Base-by-base conservation (phyloP, 2,113 vertebrate genomes). In the Plectropomus leopardus region DNA sequence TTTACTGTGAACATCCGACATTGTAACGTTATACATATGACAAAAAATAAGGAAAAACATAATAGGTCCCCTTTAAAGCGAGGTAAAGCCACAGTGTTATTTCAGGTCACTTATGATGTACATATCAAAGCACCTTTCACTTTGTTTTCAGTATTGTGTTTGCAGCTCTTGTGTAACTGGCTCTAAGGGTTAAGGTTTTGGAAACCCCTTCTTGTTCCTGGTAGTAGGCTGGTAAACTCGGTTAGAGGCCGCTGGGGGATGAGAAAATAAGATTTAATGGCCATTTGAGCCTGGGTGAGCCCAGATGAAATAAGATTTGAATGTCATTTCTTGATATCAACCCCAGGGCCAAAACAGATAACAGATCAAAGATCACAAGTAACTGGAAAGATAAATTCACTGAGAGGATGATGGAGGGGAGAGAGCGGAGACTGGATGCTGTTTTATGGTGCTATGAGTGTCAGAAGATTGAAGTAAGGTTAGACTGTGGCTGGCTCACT, bases 281-380 rank as follows among this genome's bases (percentile, higher is more conserved):
- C 53, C 80, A 81, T 89, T 78, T 80, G 69, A 83, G 71, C 17
- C 26, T 0, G 55, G 75, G 66, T 54, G 75, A 85, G 74, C 85
- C 80, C 60, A 61, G 67, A 57, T 66, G 26, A 89, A 91, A 92
- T 88, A 26, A 55, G 86, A 90, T 91, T 90, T 88, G 50, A 81
- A 69, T 53, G 84, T 78, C 59, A 82, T 84, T 82, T 89, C 72
- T 89, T 72, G 65, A 89, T 90, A 87, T 89, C 47, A 82, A 70
- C 44, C 71, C 72, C 26, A n/a, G 55, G 71, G 77, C 77, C 57
- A 23, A 69, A 66, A 80, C 54, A 86, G 85, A 90, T 88, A 86
- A 79, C 57, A 24, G 82, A 87, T 87, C 72, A 84, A 61, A 86
- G 80, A 78, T 77, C 58, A 63, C 30, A 28, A 77, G 36, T 17